Base-by-base conservation (phyloP, 2,113 vertebrate species). In the Tautogolabrus adspersus region DNA sequence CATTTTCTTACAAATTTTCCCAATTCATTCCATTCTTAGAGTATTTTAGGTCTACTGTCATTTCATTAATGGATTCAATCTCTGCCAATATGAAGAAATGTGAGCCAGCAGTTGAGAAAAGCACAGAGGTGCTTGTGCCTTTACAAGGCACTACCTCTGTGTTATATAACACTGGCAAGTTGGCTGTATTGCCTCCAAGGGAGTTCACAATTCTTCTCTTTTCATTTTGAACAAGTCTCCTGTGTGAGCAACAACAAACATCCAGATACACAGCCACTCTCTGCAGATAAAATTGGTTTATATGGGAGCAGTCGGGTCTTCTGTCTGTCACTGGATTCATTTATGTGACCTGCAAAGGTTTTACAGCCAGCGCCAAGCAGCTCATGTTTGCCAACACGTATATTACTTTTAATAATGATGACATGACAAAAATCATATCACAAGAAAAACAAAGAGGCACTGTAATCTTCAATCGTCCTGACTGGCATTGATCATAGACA, bases 221-320 rank as follows among this genome's bases (percentile, higher is more conserved):
- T 72, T 79, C 63, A 71, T 89, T 88, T 75, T 62, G 23, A 85
- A 74, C 62, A 47, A 26, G 57, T 55, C 82, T 81, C 40, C 12
- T 62, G 72, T 52, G 60, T 62, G 44, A 74, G 49, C 60, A 69
- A 79, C 38, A 77, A 78, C 71, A 82, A 76, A 13, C 30, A 68
- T 49, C 4, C 40, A 63, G 23, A 69, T 7, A 55, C 15, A 37
- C 34, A 77, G 74, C 38, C 66, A 37, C 74, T 73, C 64, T 70
- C 10, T 68, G 54, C 66, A 75, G 66, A 75, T 72, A 42, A 57
- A 67, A 63, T 42, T 44, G 54, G 3, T 51, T 74, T 37, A 0
- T 56, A 54, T 23, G 6, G 15, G 1, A 11, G 46, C 46, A 47
- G 49, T 12, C 46, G 12, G 37, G 13, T 67, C 59, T 56, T 19